phyloP scores from a whole-genome alignment of 2,113 vertebrate genomes.

The Phyllopteryx taeniolatus region DNA sequence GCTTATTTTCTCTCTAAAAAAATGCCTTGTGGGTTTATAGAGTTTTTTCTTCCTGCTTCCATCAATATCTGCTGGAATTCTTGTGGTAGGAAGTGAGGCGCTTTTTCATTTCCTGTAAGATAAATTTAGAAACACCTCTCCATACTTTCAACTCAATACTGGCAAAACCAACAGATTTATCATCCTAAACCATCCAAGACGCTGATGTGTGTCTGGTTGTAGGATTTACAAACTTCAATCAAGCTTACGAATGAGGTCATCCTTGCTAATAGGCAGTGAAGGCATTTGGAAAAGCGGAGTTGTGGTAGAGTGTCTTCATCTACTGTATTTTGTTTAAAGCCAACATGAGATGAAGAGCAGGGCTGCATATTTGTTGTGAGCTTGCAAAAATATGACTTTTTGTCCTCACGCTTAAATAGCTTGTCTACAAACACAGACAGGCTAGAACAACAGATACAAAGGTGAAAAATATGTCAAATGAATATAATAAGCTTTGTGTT shows the following conservation, averaged over 20 bases:
- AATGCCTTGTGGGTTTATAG: background rate
- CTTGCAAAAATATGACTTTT: slow-evolving; percentile 30
- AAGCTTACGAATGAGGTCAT: background rate
- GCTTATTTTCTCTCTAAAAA: background rate
- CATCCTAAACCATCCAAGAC: background rate
- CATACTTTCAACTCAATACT: slow-evolving; percentile 16
- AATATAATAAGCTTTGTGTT: background rate
- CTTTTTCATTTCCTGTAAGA: slow-evolving; percentile 31
- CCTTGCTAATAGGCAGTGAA: background rate
- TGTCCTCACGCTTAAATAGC: slow-evolving; percentile 19
- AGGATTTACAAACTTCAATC: background rate
- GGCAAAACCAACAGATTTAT: background rate
- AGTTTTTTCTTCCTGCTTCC: background rate
- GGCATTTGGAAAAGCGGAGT: background rate
- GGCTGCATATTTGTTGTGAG: slow-evolving; percentile 1
- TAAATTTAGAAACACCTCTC: slow-evolving; percentile 23
- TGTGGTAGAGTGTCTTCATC: background rate
- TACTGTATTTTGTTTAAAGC: background rate
- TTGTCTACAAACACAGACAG: background rate
- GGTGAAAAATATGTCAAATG: background rate
- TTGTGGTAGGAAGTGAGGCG: slow-evolving; percentile 20
- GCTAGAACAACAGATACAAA: slow-evolving; percentile 2
- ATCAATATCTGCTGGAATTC: slow-evolving; percentile 5
- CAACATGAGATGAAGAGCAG: slow-evolving; percentile 3
- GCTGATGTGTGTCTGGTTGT: background rate